Conservation (phyloP, 2,797 vertebrate species). For the Monodelphis domestica region DNA sequence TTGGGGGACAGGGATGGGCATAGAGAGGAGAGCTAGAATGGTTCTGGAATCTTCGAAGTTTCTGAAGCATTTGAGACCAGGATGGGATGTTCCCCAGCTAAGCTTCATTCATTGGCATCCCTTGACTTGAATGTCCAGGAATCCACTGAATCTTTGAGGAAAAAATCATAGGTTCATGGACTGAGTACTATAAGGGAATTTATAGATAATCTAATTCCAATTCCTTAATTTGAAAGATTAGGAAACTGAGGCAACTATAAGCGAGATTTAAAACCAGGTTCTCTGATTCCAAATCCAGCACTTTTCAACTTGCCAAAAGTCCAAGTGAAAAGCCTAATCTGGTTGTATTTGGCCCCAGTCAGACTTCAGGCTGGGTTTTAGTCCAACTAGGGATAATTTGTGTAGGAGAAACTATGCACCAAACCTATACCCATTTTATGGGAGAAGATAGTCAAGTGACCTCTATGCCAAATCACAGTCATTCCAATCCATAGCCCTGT, state of each 20-base stretch:
- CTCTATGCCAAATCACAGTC: not conserved
- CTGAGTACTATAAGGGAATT: not conserved
- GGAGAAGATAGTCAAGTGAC: not conserved
- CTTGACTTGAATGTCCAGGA: not conserved
- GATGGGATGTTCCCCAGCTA: slow-evolving; percentile 11
- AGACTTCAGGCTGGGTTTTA: not conserved
- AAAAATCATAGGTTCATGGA: not conserved
- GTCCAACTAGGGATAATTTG: not conserved
- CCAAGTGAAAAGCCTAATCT: not conserved
- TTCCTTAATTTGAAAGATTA: not conserved
- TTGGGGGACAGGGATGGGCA: not conserved
- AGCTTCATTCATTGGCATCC: slow-evolving; percentile 6
- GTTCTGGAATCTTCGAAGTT: not conserved
- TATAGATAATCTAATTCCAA: not conserved
- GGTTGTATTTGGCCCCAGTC: not conserved
- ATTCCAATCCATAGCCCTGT: not conserved
- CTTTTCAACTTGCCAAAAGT: not conserved
- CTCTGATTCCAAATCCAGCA: not conserved
- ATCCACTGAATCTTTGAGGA: not conserved
- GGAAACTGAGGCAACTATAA: not conserved
- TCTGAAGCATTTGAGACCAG: slow-evolving; percentile 18
- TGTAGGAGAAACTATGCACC: not conserved
- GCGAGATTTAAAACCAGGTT: not conserved
- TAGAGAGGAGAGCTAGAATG: not conserved
- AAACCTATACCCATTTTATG: not conserved